These are phyloP conservation scores for Melanotaenia duboulayi DNA, from an alignment of 2,113 vertebrate genomes.

Conservation along the genomic window DNA sequence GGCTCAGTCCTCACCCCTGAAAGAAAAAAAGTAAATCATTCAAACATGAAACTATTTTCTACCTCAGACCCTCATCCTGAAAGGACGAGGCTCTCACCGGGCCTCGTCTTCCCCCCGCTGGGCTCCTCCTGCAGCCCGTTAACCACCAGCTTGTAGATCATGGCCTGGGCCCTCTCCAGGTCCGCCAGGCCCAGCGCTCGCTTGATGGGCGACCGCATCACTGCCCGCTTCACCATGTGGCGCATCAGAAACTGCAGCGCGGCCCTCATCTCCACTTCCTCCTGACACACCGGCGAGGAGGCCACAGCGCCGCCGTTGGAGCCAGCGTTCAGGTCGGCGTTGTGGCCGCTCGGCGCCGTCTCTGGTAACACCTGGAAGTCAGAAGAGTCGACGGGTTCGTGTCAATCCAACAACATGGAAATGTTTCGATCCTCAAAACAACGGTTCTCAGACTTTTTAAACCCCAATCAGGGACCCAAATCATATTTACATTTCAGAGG, in stretches of 20 bases:
- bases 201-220: constrained; percentile 97
- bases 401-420: no score
- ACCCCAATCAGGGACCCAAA: no score
- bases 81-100: constrained; percentile 75
- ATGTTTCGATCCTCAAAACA: no score
- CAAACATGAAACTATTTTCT: neutral
- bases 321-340: constrained; percentile 85
- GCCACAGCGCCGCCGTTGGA: constrained; percentile 63
- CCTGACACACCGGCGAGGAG: constrained; percentile 85
- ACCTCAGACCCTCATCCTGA: no score
- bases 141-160: constrained; percentile 97
- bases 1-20: constrained; percentile 84
- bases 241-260: constrained; percentile 97
- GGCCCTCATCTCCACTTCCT: constrained; percentile 93
- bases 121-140: constrained; percentile 93
- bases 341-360: constrained; percentile 86
- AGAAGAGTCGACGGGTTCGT: neutral
- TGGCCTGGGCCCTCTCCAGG: constrained; percentile 93
- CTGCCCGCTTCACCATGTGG: constrained; percentile 96
- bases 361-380: constrained; percentile 85
- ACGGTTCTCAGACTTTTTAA: no score
- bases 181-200: constrained; percentile 92
- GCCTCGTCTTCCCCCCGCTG: constrained; percentile 85
- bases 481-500: no score
- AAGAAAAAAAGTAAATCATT: neutral